Conservation (phyloP, 2,797 vertebrate species). For the Pyrrhura leucotis region DNA sequence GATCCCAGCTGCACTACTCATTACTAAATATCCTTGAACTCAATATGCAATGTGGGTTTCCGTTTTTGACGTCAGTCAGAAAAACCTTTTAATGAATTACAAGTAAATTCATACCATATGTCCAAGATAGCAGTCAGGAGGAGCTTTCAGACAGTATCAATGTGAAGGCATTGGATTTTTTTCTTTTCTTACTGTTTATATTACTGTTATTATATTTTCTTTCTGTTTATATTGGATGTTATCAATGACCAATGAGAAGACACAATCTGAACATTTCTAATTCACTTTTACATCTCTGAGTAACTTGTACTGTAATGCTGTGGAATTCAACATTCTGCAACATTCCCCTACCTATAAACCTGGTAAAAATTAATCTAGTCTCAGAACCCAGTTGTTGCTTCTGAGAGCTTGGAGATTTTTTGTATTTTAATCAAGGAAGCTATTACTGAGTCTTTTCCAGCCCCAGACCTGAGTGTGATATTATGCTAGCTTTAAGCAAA, state of each 20-base stretch:
- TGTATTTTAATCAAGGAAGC: not conserved
- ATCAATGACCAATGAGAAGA: not conserved
- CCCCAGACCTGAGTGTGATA: not conserved
- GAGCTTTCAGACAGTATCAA: not conserved
- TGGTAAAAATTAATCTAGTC: not conserved
- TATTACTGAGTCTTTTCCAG: not conserved
- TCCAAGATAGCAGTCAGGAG: not conserved
- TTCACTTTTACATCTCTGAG: not conserved
- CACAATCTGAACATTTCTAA: not conserved
- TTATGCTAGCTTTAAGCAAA: not conserved
- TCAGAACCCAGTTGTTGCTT: not conserved
- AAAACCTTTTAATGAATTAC: slow-evolving; percentile 10
- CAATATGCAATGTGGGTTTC: not conserved
- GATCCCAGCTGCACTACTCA: not conserved
- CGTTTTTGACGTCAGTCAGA: slow-evolving; percentile 1
- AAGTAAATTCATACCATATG: slow-evolving; percentile 30
- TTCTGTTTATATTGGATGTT: not conserved
- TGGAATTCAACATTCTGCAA: not conserved
- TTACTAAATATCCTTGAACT: slow-evolving; percentile 11
- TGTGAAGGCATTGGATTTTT: not conserved
- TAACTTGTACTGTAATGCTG: not conserved
- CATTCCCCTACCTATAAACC: not conserved
- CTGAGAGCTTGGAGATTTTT: not conserved
- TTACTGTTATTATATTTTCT: not conserved
- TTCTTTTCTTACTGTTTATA: not conserved